These are phyloP conservation scores for Cotesia congregata DNA, from an alignment of 2,888 invertebrate species.

Conservation along the genomic window DNA sequence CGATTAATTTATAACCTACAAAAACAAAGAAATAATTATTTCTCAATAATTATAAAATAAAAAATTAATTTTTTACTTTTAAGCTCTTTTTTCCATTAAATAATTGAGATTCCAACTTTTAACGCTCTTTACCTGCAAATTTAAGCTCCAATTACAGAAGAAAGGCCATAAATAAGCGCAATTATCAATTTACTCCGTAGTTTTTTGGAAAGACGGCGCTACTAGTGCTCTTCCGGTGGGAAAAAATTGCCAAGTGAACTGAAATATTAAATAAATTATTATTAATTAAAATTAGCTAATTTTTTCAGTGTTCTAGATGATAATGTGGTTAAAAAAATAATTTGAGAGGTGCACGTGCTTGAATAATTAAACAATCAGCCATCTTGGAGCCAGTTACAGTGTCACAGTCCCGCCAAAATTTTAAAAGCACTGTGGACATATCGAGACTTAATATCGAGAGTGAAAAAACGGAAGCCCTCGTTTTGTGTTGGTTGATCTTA, in stretches of 20 bases:
- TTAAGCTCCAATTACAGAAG: no score
- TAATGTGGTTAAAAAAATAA: not conserved
- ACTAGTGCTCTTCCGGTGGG: not conserved
- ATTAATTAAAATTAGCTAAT: not conserved
- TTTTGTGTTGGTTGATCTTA: not conserved
- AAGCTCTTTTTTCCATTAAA: not conserved
- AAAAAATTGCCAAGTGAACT: not conserved
- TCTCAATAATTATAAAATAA: not conserved
- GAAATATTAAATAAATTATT: not conserved
- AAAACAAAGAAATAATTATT: not conserved
- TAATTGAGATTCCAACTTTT: not conserved
- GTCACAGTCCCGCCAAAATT: conserved; percentile 38
- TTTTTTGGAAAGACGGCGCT: not conserved
- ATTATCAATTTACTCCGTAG: not conserved
- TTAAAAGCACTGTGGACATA: conserved; percentile 19
- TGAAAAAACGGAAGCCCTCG: not conserved
- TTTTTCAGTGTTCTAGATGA: not conserved
- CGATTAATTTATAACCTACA: not conserved
- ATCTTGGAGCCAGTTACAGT: conserved; percentile 21
- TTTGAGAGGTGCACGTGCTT: not conserved
- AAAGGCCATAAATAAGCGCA: not conserved
- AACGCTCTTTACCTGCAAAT: not conserved
- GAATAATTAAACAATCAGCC: not conserved
- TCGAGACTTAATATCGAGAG: not conserved
- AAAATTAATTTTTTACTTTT: not conserved